Base-by-base conservation (phyloP, 2,888 invertebrate genomes). In the Amphipoea lucens region DNA sequence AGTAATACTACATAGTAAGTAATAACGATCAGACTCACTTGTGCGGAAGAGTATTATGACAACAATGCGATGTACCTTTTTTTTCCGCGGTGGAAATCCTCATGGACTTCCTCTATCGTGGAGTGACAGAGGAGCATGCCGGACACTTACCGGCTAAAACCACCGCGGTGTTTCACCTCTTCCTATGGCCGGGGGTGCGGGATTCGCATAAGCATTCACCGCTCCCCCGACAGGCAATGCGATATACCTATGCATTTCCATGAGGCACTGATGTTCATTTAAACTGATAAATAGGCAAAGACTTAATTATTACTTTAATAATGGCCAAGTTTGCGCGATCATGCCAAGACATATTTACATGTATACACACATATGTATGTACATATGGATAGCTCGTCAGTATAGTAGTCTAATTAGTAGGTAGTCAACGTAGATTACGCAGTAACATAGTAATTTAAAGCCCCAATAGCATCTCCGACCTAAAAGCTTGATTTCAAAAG, bases 191-290 rank as follows among this genome's bases (percentile, higher is more conserved):
- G n/a, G n/a, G n/a, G n/a, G n/a, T n/a, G n/a, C n/a, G n/a, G n/a
- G n/a, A n/a, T n/a, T n/a, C n/a, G n/a, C n/a, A n/a, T n/a, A n/a
- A n/a, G n/a, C n/a, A n/a, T n/a, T n/a, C n/a, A n/a, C n/a, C n/a
- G n/a, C n/a, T n/a, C n/a, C n/a, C n/a, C n/a, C n/a, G n/a, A n/a
- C n/a, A n/a, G n/a, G n/a, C n/a, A n/a, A n/a, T n/a, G n/a, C n/a
- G n/a, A n/a, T n/a, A n/a, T n/a, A n/a, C 29, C 42, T 69, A 65
- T 60, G 60, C 69, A 65, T 81, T 81, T 81, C 74, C 70, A 36
- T 42, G n/a, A 67, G 23, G 17, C 0, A 29, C 40, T 14, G 36
- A 23, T 62, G 23, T 42, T 12, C 70, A 20, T 29, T n/a, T 68
- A 11, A 20, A 48, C 29, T 67, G n/a, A 45, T 72, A 29, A 4